Evolutionary conservation across 2,113 vertebrate species (phyloP).

Genomic region (Fukomys damarensis): DNA sequence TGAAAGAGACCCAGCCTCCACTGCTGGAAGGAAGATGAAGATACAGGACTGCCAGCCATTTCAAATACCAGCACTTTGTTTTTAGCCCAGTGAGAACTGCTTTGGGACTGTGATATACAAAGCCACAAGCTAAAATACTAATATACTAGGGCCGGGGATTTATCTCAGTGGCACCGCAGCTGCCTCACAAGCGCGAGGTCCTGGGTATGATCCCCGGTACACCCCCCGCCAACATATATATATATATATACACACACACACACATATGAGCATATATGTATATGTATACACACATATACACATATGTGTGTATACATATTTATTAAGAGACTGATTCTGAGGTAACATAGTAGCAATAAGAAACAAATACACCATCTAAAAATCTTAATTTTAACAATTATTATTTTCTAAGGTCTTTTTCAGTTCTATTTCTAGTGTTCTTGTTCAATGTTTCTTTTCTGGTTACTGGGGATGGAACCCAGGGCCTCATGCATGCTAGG

Average conservation of each 20-base stretch:
- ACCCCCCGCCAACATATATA: too few relatives aligned
- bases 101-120: neutral
- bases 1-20: neutral
- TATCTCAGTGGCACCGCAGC: too few relatives aligned
- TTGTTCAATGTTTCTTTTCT: neutral
- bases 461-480: too few relatives aligned
- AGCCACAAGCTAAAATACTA: neutral
- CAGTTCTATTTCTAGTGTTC: neutral
- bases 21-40: neutral
- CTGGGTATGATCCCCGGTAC: too few relatives aligned
- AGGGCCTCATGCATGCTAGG: neutral
- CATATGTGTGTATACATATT: too few relatives aligned
- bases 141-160: too few relatives aligned
- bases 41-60: neutral
- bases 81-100: neutral
- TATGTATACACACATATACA: too few relatives aligned
- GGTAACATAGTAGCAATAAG: neutral
- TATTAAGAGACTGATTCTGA: neutral
- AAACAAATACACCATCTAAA: neutral
- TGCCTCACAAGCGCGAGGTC: too few relatives aligned
- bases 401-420: neutral
- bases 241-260: too few relatives aligned
- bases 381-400: conserved; percentile 6
- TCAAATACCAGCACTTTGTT: neutral
- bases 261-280: too few relatives aligned